Evolutionary conservation across 2,113 vertebrate species (phyloP).

Genomic region (Oreotrochilus melanogaster): DNA sequence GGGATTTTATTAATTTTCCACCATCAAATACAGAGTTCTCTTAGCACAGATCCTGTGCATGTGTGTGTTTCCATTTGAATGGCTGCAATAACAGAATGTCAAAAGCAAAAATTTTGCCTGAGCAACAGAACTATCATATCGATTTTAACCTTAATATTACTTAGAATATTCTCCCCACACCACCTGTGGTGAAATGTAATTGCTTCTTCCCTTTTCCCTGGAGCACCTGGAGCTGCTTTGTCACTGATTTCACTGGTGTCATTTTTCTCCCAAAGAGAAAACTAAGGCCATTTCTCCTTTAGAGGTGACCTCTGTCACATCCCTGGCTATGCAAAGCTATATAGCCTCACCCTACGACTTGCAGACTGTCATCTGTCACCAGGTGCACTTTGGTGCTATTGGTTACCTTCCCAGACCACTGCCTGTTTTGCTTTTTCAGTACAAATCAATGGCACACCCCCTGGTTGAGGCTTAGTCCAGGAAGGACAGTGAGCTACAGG

Average conservation of each 20-base stretch:
- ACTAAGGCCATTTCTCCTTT: not conserved
- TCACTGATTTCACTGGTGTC: not conserved
- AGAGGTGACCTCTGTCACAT: not conserved
- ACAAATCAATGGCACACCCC: not conserved
- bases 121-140: not conserved
- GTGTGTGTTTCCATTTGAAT: not conserved
- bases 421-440: not conserved
- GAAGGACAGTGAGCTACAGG: not conserved
- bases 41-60: not conserved
- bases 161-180: not conserved
- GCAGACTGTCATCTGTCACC: not conserved
- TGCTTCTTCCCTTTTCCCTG: not conserved
- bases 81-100: not conserved
- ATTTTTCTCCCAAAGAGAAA: not conserved
- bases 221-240: not conserved
- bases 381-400: not conserved
- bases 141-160: not conserved
- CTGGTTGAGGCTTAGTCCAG: accelerated
- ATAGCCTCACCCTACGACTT: not conserved
- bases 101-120: not conserved
- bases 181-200: not conserved
- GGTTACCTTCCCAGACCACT: not conserved
- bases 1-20: not conserved
- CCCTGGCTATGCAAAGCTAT: not conserved
- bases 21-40: not conserved